These are phyloP conservation scores for Melitaea cinxia DNA, from an alignment of 1,140 invertebrate genomes.

Conservation along the genomic window DNA sequence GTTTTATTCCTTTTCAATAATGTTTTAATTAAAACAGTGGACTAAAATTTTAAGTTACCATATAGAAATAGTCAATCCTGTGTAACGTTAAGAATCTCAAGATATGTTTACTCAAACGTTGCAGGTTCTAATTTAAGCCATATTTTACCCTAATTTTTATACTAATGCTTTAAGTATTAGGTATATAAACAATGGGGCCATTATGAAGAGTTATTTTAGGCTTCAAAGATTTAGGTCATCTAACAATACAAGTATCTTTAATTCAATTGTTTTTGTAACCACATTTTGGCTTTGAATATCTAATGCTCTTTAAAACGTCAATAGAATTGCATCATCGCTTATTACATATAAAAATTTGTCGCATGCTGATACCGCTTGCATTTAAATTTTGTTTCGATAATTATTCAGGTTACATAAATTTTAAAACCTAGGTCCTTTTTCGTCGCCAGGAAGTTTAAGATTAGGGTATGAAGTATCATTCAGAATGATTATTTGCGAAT, in stretches of 20 bases:
- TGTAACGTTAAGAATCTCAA: too few species aligned
- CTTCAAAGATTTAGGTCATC: neutral
- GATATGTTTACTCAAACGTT: too few species aligned
- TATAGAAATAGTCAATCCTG: too few species aligned
- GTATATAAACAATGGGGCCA: too few species aligned
- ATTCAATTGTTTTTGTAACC: slow-evolving; percentile 2
- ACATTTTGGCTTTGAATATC: slow-evolving; percentile 14
- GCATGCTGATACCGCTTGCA: neutral
- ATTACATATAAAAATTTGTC: neutral
- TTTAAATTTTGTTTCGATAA: slow-evolving; percentile 19
- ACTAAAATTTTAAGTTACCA: too few species aligned
- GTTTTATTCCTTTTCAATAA: too few species aligned
- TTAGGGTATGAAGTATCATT: neutral
- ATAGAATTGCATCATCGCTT: slow-evolving; percentile 9
- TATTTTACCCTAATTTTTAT: too few species aligned
- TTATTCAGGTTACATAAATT: neutral
- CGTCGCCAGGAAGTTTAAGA: neutral
- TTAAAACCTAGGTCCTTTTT: slow-evolving; percentile 1
- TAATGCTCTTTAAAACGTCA: slow-evolving; percentile 10
- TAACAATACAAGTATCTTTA: neutral
- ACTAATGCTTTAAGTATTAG: too few species aligned
- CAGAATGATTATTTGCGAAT: neutral
- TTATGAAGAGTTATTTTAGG: neutral
- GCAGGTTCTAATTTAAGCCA: too few species aligned
- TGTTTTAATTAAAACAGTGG: too few species aligned